These are phyloP conservation scores for Leptodactylus fallax DNA, from an alignment of 2,797 vertebrate genomes.

Conservation along the genomic window DNA sequence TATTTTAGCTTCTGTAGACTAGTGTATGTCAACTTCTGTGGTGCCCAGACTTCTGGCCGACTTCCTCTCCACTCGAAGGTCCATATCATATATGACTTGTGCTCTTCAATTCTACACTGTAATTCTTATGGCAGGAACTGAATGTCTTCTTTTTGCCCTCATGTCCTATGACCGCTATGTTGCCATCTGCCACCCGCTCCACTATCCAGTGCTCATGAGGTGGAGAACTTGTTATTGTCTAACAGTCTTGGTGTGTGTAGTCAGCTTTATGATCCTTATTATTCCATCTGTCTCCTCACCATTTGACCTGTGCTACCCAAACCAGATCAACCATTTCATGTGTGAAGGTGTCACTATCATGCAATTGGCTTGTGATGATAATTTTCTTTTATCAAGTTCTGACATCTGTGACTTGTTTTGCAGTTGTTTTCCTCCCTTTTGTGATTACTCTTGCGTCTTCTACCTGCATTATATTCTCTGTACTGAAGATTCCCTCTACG, in stretches of 20 bases:
- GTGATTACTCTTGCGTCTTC: background rate
- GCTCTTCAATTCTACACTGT: constrained; percentile 11
- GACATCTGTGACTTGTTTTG: background rate
- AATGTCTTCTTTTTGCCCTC: constrained; percentile 22
- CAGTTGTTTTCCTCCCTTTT: background rate
- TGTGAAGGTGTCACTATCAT: constrained; percentile 1
- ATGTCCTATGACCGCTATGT: constrained; percentile 34
- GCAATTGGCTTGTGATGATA: constrained; percentile 17
- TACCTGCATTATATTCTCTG: constrained; percentile 5
- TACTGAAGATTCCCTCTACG: background rate
- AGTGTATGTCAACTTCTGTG: background rate
- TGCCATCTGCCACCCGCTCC: constrained; percentile 8
- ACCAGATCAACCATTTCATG: constrained; percentile 28
- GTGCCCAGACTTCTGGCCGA: background rate
- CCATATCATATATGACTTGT: background rate
- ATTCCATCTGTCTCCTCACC: background rate
- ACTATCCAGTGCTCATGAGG: constrained; percentile 20
- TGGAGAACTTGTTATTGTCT: constrained; percentile 25
- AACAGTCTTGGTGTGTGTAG: background rate
- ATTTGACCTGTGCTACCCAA: constrained; percentile 1
- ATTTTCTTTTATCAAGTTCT: background rate
- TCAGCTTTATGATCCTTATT: background rate
- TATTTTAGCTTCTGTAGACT: constrained; percentile 16
- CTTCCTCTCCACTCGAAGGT: background rate
- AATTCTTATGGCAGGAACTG: background rate